Conservation (phyloP, 2,113 vertebrate species). For the Equus quagga region DNA sequence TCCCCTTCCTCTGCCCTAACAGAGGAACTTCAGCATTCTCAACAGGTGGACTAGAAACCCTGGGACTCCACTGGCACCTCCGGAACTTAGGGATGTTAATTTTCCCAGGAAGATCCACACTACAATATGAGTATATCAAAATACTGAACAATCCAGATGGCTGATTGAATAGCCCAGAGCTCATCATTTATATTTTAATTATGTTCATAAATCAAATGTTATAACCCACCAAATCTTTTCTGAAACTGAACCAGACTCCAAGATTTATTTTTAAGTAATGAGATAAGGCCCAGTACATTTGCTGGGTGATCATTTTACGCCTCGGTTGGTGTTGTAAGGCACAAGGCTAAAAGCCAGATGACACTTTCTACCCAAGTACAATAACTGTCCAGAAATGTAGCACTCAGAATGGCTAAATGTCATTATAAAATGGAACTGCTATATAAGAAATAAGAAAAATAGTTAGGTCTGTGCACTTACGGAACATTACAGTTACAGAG, state of each 20-base stretch:
- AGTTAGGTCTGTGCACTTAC: constrained; percentile 46
- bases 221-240: constrained; percentile 23
- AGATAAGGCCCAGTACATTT: neutral
- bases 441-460: constrained; percentile 65
- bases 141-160: constrained; percentile 30
- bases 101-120: neutral
- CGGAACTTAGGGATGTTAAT: neutral
- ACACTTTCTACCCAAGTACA: neutral
- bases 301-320: neutral
- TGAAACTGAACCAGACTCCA: neutral
- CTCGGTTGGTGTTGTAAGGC: fast-evolving
- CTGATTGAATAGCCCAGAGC: constrained; percentile 32
- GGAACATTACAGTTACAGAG: neutral
- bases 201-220: constrained; percentile 64
- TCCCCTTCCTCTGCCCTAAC: neutral
- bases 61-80: neutral
- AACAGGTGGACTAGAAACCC: neutral
- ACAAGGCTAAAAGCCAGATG: constrained; percentile 24
- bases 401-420: neutral
- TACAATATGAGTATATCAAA: neutral
- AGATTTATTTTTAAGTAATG: constrained; percentile 72
- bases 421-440: constrained; percentile 41
- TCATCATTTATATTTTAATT: constrained; percentile 50
- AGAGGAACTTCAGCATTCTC: neutral
- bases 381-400: constrained; percentile 43